Base-by-base conservation (phyloP, 1,140 invertebrate species). In the Caenorhabditis brenneri region DNA sequence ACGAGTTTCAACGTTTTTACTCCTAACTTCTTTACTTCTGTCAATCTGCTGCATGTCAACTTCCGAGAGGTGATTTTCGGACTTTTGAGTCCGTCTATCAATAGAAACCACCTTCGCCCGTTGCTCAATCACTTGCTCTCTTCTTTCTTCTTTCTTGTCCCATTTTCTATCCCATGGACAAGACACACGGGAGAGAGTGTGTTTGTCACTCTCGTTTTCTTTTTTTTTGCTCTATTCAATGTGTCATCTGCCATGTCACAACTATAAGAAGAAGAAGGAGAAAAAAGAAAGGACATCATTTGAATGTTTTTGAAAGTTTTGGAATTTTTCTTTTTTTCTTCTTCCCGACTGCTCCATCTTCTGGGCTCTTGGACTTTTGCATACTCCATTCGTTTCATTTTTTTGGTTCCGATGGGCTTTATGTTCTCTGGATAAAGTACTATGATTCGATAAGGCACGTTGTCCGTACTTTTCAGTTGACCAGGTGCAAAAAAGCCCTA, bases 71-170 rank as follows among this genome's bases (percentile, higher is more conserved):
- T 65, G 58, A 65, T 65, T 65, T 39, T 65, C 58, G 58, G 58
- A 65, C 58, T 65, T n/a, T 39, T 65, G 31, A 65, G 31, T 22
- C 53, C 24, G 22, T 55, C 58, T 65, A 65, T 65, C 58, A 65
- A 65, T 65, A 65, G 58, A 65, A 65, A 65, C 58, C 58, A 65
- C 58, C 58, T 65, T 65, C 58, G 58, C 58, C 33, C 58, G 5
- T 16, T 7, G 15, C 22, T 19, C 51, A 9, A 29, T 12, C 31
- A 36, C 58, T 39, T 36, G 58, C 29, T 65, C 31, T 10, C 33
- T 58, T 58, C 22, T 6, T 58, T 7, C 16, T 27, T 58, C 24
- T 31, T 24, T 29, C 16, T 24, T 39, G 33, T 16, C 36, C 58
- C 58, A 29, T 36, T 36, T 39, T n/a, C 58, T 65, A 65, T 65